Evolutionary conservation across 2,888 invertebrate genomes (phyloP).

Genomic region (Leptogaster cylindrica): DNA sequence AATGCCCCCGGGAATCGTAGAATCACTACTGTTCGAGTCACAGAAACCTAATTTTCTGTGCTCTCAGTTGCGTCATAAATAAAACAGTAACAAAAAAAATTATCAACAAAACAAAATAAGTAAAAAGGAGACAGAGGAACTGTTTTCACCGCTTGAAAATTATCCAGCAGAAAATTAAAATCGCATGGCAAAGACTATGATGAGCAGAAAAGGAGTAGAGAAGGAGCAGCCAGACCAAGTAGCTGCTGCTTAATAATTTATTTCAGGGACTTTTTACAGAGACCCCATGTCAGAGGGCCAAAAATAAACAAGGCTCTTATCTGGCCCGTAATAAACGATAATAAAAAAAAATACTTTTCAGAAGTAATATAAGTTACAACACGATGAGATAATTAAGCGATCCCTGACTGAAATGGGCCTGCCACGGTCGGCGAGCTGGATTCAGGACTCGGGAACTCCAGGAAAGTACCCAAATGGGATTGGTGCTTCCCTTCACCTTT

Average conservation of each 20-base stretch:
- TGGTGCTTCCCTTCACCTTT: background rate
- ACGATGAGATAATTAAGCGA: conserved; percentile 45
- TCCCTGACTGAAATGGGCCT: conserved; percentile 14
- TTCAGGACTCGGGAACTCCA: background rate
- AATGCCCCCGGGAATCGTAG: background rate
- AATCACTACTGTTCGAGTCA: conserved; percentile 16
- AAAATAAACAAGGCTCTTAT: conserved; percentile 46
- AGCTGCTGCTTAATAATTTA: conserved; percentile 44
- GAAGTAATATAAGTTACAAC: conserved; percentile 47
- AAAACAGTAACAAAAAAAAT: conserved; percentile 27
- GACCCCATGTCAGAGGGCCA: conserved; percentile 6
- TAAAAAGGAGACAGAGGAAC: conserved; percentile 2
- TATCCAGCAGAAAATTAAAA: conserved; percentile 48
- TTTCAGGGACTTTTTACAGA: conserved; percentile 35
- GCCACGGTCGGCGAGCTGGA: background rate
- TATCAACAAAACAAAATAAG: conserved; percentile 33
- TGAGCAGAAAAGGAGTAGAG: conserved; percentile 36
- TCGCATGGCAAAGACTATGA: conserved; percentile 39
- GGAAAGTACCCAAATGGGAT: conserved; percentile 20
- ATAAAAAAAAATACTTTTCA: conserved; percentile 45
- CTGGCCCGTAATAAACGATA: conserved; percentile 46
- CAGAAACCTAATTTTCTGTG: conserved; percentile 27
- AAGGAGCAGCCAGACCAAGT: conserved; percentile 35
- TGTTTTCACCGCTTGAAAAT: conserved; percentile 36
- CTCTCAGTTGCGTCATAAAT: conserved; percentile 28